Conservation (phyloP, 2,113 vertebrate species). For the Haemorhous mexicanus region DNA sequence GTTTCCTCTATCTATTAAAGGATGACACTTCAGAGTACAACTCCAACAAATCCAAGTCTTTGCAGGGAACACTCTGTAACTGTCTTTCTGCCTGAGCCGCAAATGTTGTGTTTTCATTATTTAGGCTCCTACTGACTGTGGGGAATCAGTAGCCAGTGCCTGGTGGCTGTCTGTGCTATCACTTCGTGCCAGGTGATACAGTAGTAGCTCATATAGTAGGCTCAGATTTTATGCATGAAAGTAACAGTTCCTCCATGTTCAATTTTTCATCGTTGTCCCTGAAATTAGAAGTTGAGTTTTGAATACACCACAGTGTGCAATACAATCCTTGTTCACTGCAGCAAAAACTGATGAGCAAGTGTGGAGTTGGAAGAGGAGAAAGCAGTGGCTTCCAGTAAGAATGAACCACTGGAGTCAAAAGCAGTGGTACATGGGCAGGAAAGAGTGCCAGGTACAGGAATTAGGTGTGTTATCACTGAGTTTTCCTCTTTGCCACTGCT, state of each 20-base stretch:
- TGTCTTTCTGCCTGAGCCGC: background rate
- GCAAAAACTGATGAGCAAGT: background rate
- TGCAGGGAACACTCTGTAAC: background rate
- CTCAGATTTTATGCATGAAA: constrained; percentile 8
- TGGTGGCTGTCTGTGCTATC: background rate
- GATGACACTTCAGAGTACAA: background rate
- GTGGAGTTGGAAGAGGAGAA: background rate
- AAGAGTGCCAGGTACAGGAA: background rate
- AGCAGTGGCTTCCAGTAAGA: background rate
- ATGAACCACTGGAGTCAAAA: background rate
- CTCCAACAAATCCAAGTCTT: background rate
- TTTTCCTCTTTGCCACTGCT: background rate
- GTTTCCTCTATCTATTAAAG: background rate
- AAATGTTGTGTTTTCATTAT: background rate
- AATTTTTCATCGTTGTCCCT: constrained; percentile 32
- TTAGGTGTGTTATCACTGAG: background rate
- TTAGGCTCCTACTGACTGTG: background rate
- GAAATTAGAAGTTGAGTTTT: constrained; percentile 33
- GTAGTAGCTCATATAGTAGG: background rate
- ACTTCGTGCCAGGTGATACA: constrained; percentile 7
- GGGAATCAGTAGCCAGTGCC: background rate
- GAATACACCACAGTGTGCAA: background rate
- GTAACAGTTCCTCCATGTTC: background rate
- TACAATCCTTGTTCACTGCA: background rate
- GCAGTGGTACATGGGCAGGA: background rate